Base-by-base conservation (phyloP, 1,140 invertebrate genomes). In the Agrilus planipennis region DNA sequence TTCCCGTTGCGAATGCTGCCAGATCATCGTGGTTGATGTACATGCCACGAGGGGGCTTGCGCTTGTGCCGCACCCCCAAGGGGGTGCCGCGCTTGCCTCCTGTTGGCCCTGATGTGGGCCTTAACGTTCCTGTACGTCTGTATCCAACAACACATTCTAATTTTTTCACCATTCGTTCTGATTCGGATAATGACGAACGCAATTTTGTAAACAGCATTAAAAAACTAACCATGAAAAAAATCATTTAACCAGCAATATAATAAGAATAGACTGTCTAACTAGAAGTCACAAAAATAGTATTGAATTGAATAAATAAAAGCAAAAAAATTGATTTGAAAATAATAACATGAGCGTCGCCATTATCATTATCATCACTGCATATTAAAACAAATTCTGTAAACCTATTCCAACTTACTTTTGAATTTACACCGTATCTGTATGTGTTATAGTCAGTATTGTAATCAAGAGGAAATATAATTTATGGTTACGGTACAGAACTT, bases 11-110 rank as follows among this genome's bases (percentile, higher is more conserved):
- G 68, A 95, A 79, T 32, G 84, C 77, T 41, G 86, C 77, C 53
- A 96, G 73, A 72, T 95, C 92, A 63, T 95, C 91, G 63, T 94
- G 85, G 72, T 92, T 93, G 60, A 97, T 84, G 69, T 91, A 89
- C 82, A 98, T 93, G 63, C 92, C 92, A 47, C 86, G 79, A 20
- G 92, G 92, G 45, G 92, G 86, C 60, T 88, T 88, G 56, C 89
- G 77, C 67, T 91, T 91, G 70, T 89, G 81, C 32, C 84, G 75
- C 62, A 79, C 76, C 54, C 76, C 72, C 63, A 79, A 44, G 68
- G 60, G 49, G 58, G 50, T 43, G 60, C 65, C 49, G 41, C 64
- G 53, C 53, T 65, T 65, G 34, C 61, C 58, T 21, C 59, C 61
- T 46, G 62, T 58, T 54, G 68, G 79, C 57, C 66, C 82, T 65